Percentiles rank a stretch among this genome's conserved stretches.
These are phyloP conservation scores for Sandelia bainsii DNA, from an alignment of 2,797 vertebrate species.

Conservation along the genomic window DNA sequence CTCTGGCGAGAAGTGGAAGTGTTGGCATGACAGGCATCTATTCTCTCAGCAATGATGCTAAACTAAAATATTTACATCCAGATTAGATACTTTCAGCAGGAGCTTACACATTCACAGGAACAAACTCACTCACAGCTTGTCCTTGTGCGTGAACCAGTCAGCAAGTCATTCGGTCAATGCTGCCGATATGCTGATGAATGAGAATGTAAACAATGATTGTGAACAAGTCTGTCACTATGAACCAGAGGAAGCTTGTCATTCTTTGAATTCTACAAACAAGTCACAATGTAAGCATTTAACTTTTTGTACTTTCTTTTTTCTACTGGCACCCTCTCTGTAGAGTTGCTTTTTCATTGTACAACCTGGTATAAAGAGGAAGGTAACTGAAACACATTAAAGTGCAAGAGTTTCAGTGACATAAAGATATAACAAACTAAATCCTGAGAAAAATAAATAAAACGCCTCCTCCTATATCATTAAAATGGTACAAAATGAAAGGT, in stretches of 20 bases:
- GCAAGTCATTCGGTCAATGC: conserved; percentile 5
- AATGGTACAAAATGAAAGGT: background rate
- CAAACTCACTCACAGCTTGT: background rate
- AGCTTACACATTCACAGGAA: conserved; percentile 5
- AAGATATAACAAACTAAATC: background rate
- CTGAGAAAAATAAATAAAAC: background rate
- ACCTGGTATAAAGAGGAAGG: background rate
- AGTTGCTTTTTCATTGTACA: background rate
- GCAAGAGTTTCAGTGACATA: background rate
- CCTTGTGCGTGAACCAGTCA: background rate
- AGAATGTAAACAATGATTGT: conserved; percentile 43
- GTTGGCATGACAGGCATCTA: conserved; percentile 51
- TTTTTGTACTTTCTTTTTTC: background rate
- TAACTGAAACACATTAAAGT: background rate
- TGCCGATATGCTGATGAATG: conserved; percentile 39
- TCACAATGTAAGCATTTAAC: conserved; percentile 7
- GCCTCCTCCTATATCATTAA: background rate
- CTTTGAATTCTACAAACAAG: conserved; percentile 49
- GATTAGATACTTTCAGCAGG: conserved; percentile 29
- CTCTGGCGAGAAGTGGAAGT: conserved; percentile 28
- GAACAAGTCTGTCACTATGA: conserved; percentile 6
- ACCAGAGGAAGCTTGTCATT: conserved; percentile 31
- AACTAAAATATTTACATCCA: conserved; percentile 56
- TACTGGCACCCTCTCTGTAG: no score
- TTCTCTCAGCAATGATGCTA: conserved; percentile 37